Conservation (phyloP, 2,888 invertebrate species). For the Yponomeuta sedellus region DNA sequence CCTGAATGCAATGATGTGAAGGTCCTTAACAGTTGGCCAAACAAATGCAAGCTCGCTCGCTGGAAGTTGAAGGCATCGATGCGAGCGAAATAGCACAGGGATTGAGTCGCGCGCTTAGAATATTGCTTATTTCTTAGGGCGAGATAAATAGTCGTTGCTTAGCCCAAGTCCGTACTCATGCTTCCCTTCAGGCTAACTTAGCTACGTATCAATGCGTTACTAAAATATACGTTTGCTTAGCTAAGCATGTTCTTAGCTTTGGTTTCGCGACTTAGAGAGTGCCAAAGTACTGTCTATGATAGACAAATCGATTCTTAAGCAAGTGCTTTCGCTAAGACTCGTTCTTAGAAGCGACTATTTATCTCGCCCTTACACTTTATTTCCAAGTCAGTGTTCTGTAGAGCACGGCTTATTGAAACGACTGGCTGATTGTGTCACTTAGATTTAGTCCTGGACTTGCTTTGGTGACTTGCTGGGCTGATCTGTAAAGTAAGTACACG, state of each 20-base stretch:
- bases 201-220: too few species aligned
- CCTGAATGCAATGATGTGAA: not conserved
- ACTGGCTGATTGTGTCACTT: not conserved
- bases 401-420: not conserved
- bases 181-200: too few species aligned
- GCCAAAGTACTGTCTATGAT: too few species aligned
- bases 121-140: constrained; percentile 1
- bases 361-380: constrained; percentile 2
- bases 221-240: too few species aligned
- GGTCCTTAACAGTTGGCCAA: not conserved
- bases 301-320: too few species aligned
- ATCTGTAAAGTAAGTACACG: not conserved
- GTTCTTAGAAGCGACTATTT: too few species aligned
- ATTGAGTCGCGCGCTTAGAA: not conserved
- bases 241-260: too few species aligned
- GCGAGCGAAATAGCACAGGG: not conserved
- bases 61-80: not conserved
- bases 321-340: too few species aligned
- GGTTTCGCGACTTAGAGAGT: too few species aligned
- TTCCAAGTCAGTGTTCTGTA: not conserved
- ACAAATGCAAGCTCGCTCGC: not conserved
- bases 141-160: too few species aligned
- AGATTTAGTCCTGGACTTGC: not conserved
- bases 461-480: not conserved
- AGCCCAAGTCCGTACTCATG: too few species aligned